Percentiles rank a stretch among this genome's conserved stretches.
Evolutionary conservation across 2,888 invertebrate species (phyloP).

Genomic region (Cosmia pyralina): DNA sequence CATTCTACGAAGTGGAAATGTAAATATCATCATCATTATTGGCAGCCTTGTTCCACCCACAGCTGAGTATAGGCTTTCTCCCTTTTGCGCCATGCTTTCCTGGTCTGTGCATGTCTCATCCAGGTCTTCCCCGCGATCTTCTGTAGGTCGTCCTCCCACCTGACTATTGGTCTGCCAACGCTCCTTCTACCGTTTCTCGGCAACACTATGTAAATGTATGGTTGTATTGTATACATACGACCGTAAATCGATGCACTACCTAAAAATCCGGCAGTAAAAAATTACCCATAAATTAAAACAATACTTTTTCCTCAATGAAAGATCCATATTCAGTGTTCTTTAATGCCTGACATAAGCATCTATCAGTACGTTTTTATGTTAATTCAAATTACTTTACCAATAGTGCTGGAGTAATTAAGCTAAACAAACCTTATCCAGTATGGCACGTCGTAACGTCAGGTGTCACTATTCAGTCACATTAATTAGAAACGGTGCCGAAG

Average conservation of each 20-base stretch:
- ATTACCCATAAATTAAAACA: slow-evolving; percentile 12
- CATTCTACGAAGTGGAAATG: not conserved
- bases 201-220: no score
- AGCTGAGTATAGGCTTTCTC: no score
- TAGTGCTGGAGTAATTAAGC: slow-evolving; percentile 42
- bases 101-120: no score
- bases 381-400: slow-evolving; percentile 28
- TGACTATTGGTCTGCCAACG: no score
- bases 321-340: slow-evolving; percentile 6
- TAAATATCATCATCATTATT: no score
- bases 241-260: not conserved
- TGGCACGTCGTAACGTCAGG: slow-evolving; percentile 62
- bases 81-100: no score
- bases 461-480: slow-evolving; percentile 64
- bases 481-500: slow-evolving; percentile 70
- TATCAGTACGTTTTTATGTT: slow-evolving; percentile 8
- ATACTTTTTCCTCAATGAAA: slow-evolving; percentile 18
- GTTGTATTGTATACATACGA: not conserved
- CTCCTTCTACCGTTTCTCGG: no score
- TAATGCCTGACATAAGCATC: not conserved
- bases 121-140: no score
- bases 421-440: slow-evolving; percentile 61
- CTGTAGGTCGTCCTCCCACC: no score
- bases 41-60: no score
- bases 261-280: not conserved